phyloP scores from a whole-genome alignment of 1,140 invertebrate genomes.

The Neodiprion pinetum region DNA sequence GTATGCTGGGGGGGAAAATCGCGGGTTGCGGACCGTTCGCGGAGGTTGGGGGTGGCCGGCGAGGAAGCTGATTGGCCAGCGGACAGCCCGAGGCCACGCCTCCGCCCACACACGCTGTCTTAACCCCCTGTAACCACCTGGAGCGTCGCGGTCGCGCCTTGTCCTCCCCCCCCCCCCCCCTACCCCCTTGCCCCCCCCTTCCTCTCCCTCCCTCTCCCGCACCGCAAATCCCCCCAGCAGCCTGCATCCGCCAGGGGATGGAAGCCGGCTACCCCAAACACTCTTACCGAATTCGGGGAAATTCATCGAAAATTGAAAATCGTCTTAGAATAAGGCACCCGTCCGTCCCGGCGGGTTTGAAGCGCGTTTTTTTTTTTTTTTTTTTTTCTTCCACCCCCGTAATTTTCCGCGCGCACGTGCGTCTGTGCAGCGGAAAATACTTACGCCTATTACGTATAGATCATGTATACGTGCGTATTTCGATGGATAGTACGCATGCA shows the following conservation, averaged over 20 bases:
- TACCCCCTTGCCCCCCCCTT: constrained; percentile 18
- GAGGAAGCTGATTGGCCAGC: constrained; percentile 60
- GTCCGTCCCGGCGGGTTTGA: background rate
- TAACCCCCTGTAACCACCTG: constrained; percentile 63
- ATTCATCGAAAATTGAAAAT: constrained; percentile 6
- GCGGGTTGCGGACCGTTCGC: constrained; percentile 57
- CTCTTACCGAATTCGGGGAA: constrained; percentile 4
- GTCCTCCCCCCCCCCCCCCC: constrained; percentile 37
- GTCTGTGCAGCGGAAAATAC: too few species aligned
- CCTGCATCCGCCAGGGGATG: background rate
- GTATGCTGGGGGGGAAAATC: constrained; percentile 31
- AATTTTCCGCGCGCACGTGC: too few species aligned
- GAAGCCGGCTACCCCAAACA: constrained; percentile 1
- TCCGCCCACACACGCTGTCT: constrained; percentile 59
- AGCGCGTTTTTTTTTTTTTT: background rate
- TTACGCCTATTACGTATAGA: too few species aligned
- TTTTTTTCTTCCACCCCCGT: too few species aligned
- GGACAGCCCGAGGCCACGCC: constrained; percentile 53
- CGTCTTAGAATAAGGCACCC: constrained; percentile 5
- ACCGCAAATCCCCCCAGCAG: constrained; percentile 1
- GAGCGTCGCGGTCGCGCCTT: constrained; percentile 56
- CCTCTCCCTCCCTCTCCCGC: constrained; percentile 38
- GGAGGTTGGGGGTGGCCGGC: constrained; percentile 57
- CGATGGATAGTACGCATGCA: too few species aligned
- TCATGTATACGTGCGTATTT: too few species aligned